phyloP scores from a whole-genome alignment of 2,797 vertebrate genomes.

The Gambelia wislizenii region DNA sequence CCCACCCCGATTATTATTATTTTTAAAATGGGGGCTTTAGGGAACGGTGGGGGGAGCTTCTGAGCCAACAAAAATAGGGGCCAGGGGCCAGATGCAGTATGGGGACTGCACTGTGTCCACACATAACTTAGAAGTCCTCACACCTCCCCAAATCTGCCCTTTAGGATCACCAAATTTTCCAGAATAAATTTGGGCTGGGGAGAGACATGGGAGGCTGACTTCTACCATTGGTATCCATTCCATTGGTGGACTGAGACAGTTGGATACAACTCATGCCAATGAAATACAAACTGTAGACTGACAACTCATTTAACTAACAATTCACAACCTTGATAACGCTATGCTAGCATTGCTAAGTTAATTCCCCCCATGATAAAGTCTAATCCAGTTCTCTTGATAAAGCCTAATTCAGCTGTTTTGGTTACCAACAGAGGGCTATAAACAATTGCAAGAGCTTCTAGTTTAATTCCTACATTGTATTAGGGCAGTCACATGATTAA shows the following conservation, averaged over 20 bases:
- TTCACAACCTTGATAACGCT: background rate
- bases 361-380: background rate
- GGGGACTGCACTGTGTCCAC: too few species aligned
- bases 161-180: background rate
- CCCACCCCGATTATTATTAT: too few species aligned
- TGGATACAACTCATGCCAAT: background rate
- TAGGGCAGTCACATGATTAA: too few species aligned
- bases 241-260: background rate
- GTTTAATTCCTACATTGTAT: too few species aligned
- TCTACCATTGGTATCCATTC: background rate
- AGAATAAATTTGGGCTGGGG: background rate
- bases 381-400: background rate
- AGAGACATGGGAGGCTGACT: background rate
- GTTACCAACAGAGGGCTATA: background rate
- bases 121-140: too few species aligned
- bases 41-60: too few species aligned
- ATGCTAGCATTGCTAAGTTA: background rate
- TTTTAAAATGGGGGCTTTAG: too few species aligned
- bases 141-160: too few species aligned
- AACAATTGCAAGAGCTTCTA: too few species aligned
- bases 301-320: background rate
- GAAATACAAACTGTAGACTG: background rate
- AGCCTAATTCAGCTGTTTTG: background rate
- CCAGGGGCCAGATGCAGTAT: too few species aligned
- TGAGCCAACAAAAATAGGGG: too few species aligned